Evolutionary conservation across 2,797 vertebrate species (phyloP), one percentile per base, ranked within the genome.

Genomic region (Pogoniulus pusillus): DNA sequence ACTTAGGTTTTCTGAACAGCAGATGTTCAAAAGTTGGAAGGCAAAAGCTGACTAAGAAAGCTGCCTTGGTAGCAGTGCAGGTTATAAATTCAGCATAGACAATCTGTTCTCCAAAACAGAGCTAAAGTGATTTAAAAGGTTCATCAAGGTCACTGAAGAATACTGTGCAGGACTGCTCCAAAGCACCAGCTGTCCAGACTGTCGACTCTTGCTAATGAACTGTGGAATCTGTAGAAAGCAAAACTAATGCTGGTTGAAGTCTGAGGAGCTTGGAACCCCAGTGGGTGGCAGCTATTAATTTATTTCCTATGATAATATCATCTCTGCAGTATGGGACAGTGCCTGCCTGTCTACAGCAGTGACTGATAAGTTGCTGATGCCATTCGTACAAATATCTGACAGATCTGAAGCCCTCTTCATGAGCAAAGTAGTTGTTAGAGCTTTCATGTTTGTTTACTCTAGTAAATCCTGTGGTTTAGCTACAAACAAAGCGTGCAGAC

Each of bases 31-130:
- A 91, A 80, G 74, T 7, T 72, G 72, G 34, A 35, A 92, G 75
- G 39, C 49, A 93, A 83, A 93, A 92, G 77, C 58, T 60, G 55
- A 65, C 91, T 81, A 94, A 85, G 83, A 93, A 94, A 92, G 69
- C 63, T 84, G 75, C 84, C 53, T 86, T 66, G 71, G 65, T 93
- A 90, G 75, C 75, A 90, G 55, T 49, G 26, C 86, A 84, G 87
- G 89, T 95, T 94, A 91, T 94, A 95, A 83, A 95, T 92, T 89
- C 89, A 83, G 41, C 59, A 35, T 69, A 70, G 88, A 82, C 93
- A 95, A 86, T 95, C 93, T 95, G 88, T 90, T 95, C 93, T 88
- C 60, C 88, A 90, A 92, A 95, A 91, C 58, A 91, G 75, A 88
- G 59, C 78, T 95, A 79, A 92, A 95, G 86, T 95, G 92, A 87